These are phyloP conservation scores for Harpalus rufipes DNA, from an alignment of 2,888 invertebrate genomes.

Conservation along the genomic window DNA sequence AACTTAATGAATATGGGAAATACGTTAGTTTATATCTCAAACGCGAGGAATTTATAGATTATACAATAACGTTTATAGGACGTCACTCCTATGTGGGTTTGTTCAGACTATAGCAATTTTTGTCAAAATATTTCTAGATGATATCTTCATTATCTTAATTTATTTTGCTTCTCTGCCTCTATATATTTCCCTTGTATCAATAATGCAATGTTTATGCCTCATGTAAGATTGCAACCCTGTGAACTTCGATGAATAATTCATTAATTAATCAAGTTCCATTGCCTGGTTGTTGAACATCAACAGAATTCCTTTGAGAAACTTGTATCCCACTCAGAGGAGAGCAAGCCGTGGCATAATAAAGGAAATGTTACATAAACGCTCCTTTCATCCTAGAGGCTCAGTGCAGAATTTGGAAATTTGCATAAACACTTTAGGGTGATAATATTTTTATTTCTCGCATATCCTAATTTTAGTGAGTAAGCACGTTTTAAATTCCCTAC, in stretches of 20 bases:
- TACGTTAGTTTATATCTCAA: too few relatives aligned
- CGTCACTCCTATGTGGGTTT: too few relatives aligned
- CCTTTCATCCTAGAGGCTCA: not conserved
- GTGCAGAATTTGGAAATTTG: not conserved
- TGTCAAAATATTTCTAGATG: too few relatives aligned
- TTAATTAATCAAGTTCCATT: constrained; percentile 35
- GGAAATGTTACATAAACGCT: constrained; percentile 15
- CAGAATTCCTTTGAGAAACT: not conserved
- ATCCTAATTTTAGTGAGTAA: too few relatives aligned
- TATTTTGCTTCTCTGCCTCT: not conserved
- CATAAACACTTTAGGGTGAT: constrained; percentile 21
- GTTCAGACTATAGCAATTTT: too few relatives aligned
- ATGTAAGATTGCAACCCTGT: not conserved
- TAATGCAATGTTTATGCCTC: constrained; percentile 10
- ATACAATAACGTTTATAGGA: too few relatives aligned
- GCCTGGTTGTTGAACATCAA: not conserved
- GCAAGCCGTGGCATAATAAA: not conserved
- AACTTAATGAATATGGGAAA: too few relatives aligned
- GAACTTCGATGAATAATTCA: constrained; percentile 18
- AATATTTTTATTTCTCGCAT: too few relatives aligned
- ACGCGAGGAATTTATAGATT: too few relatives aligned
- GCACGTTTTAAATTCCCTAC: too few relatives aligned
- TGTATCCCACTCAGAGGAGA: not conserved
- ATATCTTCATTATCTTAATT: too few relatives aligned
- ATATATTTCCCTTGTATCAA: not conserved